A percentile compares a stretch with the other conserved stretches of the same genome.
Evolutionary conservation across 2,113 vertebrate genomes (phyloP).

Genomic region (Tympanuchus pallidicinctus): DNA sequence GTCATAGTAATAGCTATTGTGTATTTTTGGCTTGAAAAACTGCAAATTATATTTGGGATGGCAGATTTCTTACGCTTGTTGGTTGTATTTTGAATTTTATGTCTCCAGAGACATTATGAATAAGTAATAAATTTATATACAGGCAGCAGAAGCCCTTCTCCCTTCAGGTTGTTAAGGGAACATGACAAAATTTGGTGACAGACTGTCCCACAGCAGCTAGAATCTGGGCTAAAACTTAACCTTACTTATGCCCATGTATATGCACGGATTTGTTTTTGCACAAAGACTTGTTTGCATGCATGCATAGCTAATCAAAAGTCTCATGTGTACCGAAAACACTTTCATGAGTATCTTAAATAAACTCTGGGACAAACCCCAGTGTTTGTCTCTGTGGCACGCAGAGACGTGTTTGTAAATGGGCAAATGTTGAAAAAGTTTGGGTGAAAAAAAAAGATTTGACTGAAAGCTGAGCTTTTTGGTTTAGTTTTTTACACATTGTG

Average conservation of each 20-base stretch:
- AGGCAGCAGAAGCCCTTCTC: not conserved
- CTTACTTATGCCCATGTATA: not conserved
- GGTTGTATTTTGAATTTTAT: not conserved
- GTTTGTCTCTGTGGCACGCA: slow-evolving; percentile 3
- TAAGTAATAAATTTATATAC: not conserved
- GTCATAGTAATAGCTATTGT: not conserved
- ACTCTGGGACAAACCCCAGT: not conserved
- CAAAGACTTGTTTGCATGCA: not conserved
- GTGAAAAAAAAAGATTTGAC: not conserved
- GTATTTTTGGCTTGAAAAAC: not conserved
- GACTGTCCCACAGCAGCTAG: not conserved
- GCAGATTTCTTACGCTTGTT: not conserved
- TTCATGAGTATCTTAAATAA: not conserved
- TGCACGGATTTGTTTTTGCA: not conserved
- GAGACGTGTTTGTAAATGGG: not conserved
- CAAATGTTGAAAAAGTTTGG: not conserved
- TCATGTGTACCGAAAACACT: not conserved
- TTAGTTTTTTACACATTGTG: not conserved
- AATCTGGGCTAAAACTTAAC: not conserved
- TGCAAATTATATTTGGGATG: not conserved
- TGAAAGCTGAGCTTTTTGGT: not conserved
- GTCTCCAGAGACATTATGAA: not conserved
- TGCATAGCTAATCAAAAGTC: not conserved
- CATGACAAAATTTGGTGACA: not conserved
- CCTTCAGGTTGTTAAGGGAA: not conserved